Evolutionary conservation across 2,113 vertebrate species (phyloP), one percentile per base, ranked within the genome.

Genomic region (Myocastor coypus): DNA sequence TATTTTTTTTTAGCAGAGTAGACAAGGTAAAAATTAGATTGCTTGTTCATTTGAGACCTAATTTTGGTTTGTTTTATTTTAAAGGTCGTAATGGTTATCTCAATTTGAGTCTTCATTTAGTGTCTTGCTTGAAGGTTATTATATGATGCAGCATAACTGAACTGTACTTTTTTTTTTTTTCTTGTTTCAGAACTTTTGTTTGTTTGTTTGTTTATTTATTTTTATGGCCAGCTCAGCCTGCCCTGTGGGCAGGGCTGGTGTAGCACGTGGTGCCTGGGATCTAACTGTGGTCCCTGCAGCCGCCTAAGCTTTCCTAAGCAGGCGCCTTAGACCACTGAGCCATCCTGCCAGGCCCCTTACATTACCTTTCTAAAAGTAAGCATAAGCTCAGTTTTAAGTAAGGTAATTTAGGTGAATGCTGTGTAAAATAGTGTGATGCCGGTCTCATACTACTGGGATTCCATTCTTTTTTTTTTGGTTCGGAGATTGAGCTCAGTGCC

Each of bases 11-110:
- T 52, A 96, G 88, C 96, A 87, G 89, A 87, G 96, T 96, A 95
- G 95, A 97, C 94, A 94, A 89, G 95, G 73, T 86, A 95, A 95
- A 95, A 96, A 95, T 97, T 92, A 96, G 82, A 91, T 94, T 95
- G 86, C 96, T 92, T 97, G 89, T 96, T 98, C 73, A 13, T 96
- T 97, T 95, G 94, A 97, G 95, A 94, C n/a, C 92, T 97, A 96
- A 89, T 96, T 98, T 95, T 96, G 66, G 94, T 94, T 96, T 93
- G 61, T 92, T 91, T 96, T 95, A 94, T 95, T 97, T 97, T 95
- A 95, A 97, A 97, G 96, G 91, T 97, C 86, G 83, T 97, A 94
- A 91, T 97, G 94, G 63, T 90, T 95, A 82, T 97, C 92, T 93
- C 68, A 96, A 30, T 95, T 97, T 94, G 82, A 94, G 37, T 83